A percentile compares a stretch with the other conserved stretches of the same genome.
Conservation (phyloP, 2,797 vertebrate genomes). For the Gastrophryne carolinensis region DNA sequence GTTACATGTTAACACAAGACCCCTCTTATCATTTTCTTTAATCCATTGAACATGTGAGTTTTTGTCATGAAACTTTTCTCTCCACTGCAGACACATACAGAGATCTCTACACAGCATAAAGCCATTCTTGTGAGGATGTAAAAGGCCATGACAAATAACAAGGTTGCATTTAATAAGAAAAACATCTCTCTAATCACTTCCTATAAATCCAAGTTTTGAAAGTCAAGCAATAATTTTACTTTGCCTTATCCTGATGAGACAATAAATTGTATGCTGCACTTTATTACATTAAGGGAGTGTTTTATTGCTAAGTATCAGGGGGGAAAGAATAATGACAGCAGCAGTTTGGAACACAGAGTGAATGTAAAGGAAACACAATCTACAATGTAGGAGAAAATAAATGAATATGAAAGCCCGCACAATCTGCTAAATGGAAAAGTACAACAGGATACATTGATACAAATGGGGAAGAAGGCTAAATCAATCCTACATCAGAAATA, state of each 20-base stretch:
- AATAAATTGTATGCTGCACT: neutral
- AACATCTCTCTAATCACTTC: neutral
- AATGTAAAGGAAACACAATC: neutral
- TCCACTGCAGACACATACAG: no score
- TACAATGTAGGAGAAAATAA: neutral
- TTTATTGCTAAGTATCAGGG: neutral
- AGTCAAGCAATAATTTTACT: slow-evolving; percentile 1
- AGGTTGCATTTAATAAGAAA: neutral
- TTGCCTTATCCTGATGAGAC: slow-evolving; percentile 20
- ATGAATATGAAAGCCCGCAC: neutral
- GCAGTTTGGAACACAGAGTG: neutral
- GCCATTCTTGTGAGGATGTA: neutral
- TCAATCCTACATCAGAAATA: no score
- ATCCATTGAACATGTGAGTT: no score
- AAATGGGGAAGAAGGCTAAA: no score
- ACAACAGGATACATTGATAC: no score
- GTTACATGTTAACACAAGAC: no score
- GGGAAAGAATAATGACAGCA: neutral
- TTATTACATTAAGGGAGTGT: neutral
- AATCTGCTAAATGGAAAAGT: no score
- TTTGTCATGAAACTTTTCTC: no score
- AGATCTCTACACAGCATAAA: neutral
- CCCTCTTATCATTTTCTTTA: no score
- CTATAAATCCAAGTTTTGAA: neutral
- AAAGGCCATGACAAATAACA: slow-evolving; percentile 7